Evolutionary conservation across 1,140 invertebrate species (phyloP), one percentile per base, ranked within the genome.

Genomic region (Macrotrachela quadricornifera): DNA sequence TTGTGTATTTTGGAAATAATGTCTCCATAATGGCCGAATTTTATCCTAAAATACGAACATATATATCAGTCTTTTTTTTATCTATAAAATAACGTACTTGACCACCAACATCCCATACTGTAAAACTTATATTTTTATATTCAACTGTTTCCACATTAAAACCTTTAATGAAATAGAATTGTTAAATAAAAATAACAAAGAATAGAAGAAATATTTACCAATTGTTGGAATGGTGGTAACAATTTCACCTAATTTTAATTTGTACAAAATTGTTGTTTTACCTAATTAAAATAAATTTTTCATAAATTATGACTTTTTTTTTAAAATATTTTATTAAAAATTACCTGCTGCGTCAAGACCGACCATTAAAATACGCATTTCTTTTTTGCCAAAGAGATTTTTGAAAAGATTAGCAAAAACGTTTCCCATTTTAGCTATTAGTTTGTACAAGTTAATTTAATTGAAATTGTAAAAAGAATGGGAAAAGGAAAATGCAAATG

Each of bases 311-410:
- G n/a, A n/a, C n/a, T n/a, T n/a, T n/a, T n/a, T n/a, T n/a, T n/a
- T n/a, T n/a, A n/a, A n/a, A n/a, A n/a, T n/a, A n/a, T n/a, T n/a
- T n/a, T n/a, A n/a, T n/a, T n/a, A n/a, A n/a, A n/a, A n/a, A n/a
- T n/a, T 96, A 61, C 90, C 90, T 61, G 88, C 88, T 50, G 86
- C 86, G 74, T 95, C 88, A 49, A 95, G 74, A 41, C 88, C 88
- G 61, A 87, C 88, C 87, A 92, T 92, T 71, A 92, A 77, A 79
- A 92, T 92, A 75, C 87, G 82, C 85, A 92, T 91, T 77, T 92
- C 86, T 70, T 90, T 91, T 75, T 92, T 92, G 75, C 86, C 86
- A 74, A 92, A 92, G 15, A 55, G 49, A 38, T 40, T 21, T 21
- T 39, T 38, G 42, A 55, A 55, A 12, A 55, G 38, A 50, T 54